Conservation (phyloP, 2,888 invertebrate species). For the Dendrolimus houi region DNA sequence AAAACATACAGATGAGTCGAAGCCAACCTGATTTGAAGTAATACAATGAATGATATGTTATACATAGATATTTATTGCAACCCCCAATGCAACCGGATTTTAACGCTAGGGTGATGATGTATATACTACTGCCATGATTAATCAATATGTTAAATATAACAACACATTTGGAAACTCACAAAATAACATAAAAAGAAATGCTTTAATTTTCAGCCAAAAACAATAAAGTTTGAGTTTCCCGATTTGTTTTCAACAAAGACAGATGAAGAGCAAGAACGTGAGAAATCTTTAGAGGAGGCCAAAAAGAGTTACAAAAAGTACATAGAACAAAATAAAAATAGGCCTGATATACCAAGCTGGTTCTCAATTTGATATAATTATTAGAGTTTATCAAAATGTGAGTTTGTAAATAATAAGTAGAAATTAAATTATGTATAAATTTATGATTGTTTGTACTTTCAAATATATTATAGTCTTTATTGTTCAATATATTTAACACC, state of each 20-base stretch:
- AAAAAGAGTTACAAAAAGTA: slow-evolving; percentile 78
- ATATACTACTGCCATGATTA: no score
- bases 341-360: slow-evolving; percentile 87
- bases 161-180: neutral
- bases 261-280: slow-evolving; percentile 74
- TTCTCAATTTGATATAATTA: slow-evolving; percentile 76
- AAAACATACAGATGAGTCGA: no score
- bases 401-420: slow-evolving; percentile 10
- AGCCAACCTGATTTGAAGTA: no score
- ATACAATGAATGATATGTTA: no score
- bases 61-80: no score
- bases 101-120: no score
- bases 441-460: no score
- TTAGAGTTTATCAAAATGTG: slow-evolving; percentile 5
- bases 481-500: no score
- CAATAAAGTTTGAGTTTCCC: slow-evolving; percentile 85
- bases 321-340: slow-evolving; percentile 78
- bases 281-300: slow-evolving; percentile 78
- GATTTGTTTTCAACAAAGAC: slow-evolving; percentile 78
- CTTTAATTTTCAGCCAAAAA: slow-evolving; percentile 78
- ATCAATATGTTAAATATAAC: no score
- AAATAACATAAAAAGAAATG: neutral
- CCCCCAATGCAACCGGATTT: no score
- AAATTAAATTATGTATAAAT: slow-evolving; percentile 2
- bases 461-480: no score